A percentile compares a stretch with the other conserved stretches of the same genome.
Evolutionary conservation across 2,113 vertebrate species (phyloP).

Genomic region (Xiphophorus couchianus): DNA sequence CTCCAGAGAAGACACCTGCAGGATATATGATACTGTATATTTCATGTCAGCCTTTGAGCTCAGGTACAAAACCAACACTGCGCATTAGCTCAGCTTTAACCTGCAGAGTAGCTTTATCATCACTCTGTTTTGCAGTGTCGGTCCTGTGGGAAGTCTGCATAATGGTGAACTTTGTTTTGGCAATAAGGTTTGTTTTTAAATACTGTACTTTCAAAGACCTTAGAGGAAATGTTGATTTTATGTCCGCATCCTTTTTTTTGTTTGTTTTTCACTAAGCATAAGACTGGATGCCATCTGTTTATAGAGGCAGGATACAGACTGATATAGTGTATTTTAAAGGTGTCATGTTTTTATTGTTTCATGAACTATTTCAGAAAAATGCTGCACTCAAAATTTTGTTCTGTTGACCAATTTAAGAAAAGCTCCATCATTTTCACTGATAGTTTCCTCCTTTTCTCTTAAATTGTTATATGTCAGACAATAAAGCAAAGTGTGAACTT

Average conservation of each 20-base stretch:
- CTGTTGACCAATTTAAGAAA: background rate
- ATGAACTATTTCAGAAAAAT: too few relatives aligned
- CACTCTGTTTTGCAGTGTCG: background rate
- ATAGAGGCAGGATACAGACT: background rate
- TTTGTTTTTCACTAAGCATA: too few relatives aligned
- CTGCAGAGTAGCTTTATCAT: constrained; percentile 24
- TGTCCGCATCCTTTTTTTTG: too few relatives aligned
- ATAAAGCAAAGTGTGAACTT: background rate
- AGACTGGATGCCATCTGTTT: too few relatives aligned
- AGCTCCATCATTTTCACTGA: background rate
- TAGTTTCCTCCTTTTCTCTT: background rate
- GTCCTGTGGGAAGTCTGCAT: background rate
- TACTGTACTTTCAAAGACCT: background rate
- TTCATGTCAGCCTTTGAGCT: constrained; percentile 53
- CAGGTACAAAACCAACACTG: constrained; percentile 48
- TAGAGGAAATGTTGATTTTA: too few relatives aligned
- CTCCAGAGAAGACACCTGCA: constrained; percentile 69
- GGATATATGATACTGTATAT: constrained; percentile 69
- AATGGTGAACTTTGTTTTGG: background rate
- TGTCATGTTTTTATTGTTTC: too few relatives aligned
- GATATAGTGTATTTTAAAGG: background rate
- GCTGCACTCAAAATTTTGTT: too few relatives aligned
- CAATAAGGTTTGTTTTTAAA: background rate
- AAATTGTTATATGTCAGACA: background rate
- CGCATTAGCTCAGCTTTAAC: constrained; percentile 38